These are phyloP conservation scores for Spialia ferax DNA, from an alignment of 2,888 invertebrate species.

Conservation along the genomic window DNA sequence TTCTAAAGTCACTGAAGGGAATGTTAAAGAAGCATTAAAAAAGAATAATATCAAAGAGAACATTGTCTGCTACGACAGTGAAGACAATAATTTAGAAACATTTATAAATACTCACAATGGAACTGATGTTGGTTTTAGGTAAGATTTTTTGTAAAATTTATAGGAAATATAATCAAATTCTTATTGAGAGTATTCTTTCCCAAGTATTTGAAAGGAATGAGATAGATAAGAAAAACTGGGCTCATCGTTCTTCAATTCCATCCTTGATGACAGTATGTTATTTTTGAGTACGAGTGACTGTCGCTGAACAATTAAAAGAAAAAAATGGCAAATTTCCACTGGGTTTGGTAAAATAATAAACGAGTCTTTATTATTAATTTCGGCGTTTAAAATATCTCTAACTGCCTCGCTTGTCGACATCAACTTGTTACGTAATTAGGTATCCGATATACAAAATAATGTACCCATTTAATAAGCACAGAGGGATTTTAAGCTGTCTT, in stretches of 20 bases:
- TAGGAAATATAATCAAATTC: background rate
- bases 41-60: conserved; percentile 46
- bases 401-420: background rate
- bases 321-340: no score
- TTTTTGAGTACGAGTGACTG: no score
- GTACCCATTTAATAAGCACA: background rate
- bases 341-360: conserved; percentile 1
- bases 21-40: conserved; percentile 51
- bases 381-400: background rate
- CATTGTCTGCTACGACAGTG: conserved; percentile 58
- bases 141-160: conserved; percentile 36
- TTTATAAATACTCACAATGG: conserved; percentile 57
- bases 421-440: conserved; percentile 9
- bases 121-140: conserved; percentile 57
- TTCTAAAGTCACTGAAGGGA: conserved; percentile 52
- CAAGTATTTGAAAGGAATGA: no score
- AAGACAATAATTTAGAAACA: conserved; percentile 51
- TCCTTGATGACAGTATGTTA: no score
- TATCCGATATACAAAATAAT: background rate
- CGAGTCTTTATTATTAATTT: conserved; percentile 2
- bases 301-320: background rate
- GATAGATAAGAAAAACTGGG: no score
- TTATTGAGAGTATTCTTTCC: no score
- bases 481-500: background rate
- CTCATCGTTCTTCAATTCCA: no score